Evolutionary conservation across 2,797 vertebrate genomes (phyloP).

Genomic region (Natrix natrix): DNA sequence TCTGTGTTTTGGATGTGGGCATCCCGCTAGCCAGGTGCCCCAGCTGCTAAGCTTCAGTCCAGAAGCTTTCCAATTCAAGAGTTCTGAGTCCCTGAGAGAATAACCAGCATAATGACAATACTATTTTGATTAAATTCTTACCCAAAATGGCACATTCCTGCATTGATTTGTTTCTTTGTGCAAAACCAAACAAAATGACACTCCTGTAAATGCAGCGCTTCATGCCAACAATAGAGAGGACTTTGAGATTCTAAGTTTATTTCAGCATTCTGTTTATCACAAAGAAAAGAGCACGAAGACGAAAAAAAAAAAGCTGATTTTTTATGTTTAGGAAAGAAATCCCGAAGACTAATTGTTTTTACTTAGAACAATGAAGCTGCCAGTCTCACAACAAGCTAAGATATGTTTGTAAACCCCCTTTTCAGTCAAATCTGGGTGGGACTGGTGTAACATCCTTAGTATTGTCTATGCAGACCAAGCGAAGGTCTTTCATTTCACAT

Average conservation of each 20-base stretch:
- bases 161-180: background rate
- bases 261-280: background rate
- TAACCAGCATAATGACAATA: background rate
- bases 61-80: background rate
- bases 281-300: background rate
- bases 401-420: slow-evolving; percentile 40
- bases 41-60: background rate
- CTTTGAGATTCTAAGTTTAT: background rate
- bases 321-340: background rate
- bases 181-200: background rate
- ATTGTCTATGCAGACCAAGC: slow-evolving; percentile 42
- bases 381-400: slow-evolving; percentile 36
- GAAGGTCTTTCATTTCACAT: slow-evolving; percentile 46
- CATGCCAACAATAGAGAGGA: background rate
- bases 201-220: background rate
- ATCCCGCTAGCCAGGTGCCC: background rate
- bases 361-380: slow-evolving; percentile 17
- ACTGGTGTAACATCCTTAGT: slow-evolving; percentile 56
- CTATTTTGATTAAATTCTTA: background rate
- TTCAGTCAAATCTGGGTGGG: slow-evolving; percentile 39
- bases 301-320: no score
- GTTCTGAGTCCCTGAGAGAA: background rate
- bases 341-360: background rate
- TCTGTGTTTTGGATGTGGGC: background rate
- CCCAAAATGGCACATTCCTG: background rate